A percentile compares a stretch with the other conserved stretches of the same genome.
Conservation (phyloP, 2,797 vertebrate species). For the Pelodytes ibericus region DNA sequence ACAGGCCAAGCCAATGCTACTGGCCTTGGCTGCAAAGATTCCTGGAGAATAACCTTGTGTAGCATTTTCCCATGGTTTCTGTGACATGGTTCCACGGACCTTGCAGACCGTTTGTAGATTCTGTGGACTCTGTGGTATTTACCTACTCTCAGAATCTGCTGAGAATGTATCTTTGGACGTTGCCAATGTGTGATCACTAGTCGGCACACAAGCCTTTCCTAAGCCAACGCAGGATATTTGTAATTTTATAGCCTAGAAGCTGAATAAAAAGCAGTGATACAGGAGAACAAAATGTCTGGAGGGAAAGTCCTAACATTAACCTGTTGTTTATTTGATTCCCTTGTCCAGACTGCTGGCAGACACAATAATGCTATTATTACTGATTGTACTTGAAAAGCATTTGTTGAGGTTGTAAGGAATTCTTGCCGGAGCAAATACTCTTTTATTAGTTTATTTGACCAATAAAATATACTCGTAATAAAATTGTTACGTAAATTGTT, state of each 20-base stretch:
- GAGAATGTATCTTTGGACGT: not conserved
- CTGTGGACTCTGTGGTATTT: slow-evolving; percentile 7
- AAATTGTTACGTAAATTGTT: no score
- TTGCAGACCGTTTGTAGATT: not conserved
- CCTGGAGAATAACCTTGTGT: no score
- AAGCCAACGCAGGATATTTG: slow-evolving; percentile 15
- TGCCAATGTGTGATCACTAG: not conserved
- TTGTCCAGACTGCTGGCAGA: slow-evolving; percentile 25
- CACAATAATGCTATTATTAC: slow-evolving; percentile 9
- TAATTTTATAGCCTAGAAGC: slow-evolving; percentile 8
- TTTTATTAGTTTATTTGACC: no score
- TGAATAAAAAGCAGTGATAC: not conserved
- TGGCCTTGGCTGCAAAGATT: not conserved
- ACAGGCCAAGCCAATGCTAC: not conserved
- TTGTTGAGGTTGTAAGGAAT: slow-evolving; percentile 12
- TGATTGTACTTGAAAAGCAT: not conserved
- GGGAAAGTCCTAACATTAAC: not conserved
- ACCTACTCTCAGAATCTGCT: not conserved
- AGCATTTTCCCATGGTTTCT: not conserved
- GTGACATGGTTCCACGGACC: not conserved
- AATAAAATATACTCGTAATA: no score
- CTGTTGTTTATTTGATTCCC: slow-evolving; percentile 18
- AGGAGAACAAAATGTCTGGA: not conserved
- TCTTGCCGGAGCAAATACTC: not conserved
- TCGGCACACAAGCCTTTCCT: not conserved